Evolutionary conservation across 1,140 invertebrate species (phyloP), one percentile per base, ranked within the genome.

Genomic region (Trinorchestia longiramus): DNA sequence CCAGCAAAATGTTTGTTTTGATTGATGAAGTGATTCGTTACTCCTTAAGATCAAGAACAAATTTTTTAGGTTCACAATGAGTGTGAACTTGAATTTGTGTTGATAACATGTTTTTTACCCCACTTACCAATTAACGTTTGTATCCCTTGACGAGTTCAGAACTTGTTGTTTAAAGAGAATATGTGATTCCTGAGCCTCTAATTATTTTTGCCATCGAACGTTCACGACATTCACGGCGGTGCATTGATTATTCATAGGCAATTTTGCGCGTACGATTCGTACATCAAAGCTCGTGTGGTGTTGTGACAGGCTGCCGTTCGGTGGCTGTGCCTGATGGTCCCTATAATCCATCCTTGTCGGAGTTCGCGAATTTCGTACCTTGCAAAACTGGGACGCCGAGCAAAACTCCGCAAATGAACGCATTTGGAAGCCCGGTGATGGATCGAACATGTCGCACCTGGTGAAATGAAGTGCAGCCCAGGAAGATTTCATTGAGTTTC

Each of bases 171-270:
- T 28, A 77, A 28, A 19, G 62, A 77, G 36, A 77, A 77, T 3
- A 77, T 19, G 36, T 23, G n/a, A n/a, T 77, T 77, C 1, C 62
- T 15, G 62, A 36, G 62, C 1, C 62, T 28, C 11, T 77, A 28
- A 77, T 77, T 23, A 77, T 77, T 19, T 36, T 53, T 3, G 15
- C 62, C 36, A 77, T 3, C 62, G 62, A 77, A 77, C 15, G 62
- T 77, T 77, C 62, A 90, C 88, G 88, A 90, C 41, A 90, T 90
- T 43, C 88, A 90, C n/a, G 41, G 15, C 88, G 11, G 88, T 8
- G 4, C 88, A 43, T 90, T 90, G 88, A 90, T 90, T 90, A 90
- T 90, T 90, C 88, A 90, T 90, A 42, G 88, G 88, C n/a, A 90
- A 90, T 90, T 90, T 43, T 42, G 88, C 88, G 43, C 43, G 62